Evolutionary conservation across 92 coral and sea anemone genomes (phyloP).

Genomic region (Bergia puertoricense): DNA sequence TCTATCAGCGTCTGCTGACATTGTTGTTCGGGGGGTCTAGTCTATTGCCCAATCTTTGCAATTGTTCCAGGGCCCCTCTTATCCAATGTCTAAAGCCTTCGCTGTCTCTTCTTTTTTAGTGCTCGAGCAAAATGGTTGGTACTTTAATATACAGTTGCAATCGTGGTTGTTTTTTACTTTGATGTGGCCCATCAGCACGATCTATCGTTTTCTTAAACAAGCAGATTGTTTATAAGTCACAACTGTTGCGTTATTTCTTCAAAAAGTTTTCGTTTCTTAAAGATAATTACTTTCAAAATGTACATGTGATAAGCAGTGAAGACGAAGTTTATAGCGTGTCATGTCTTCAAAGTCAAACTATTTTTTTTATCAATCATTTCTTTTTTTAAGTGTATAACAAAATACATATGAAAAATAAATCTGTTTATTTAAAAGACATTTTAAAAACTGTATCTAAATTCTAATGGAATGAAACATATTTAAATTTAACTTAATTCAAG

Average conservation of each 20-base stretch:
- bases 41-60: conserved; percentile 22
- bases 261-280: not conserved
- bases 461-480: no score
- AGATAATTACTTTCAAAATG: not conserved
- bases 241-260: not conserved
- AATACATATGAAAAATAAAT: no score
- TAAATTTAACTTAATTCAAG: no score
- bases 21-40: not conserved
- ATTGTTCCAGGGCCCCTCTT: conserved; percentile 28
- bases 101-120: conserved; percentile 69
- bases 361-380: not conserved
- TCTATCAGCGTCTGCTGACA: conserved; percentile 1
- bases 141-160: not conserved
- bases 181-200: conserved; percentile 34
- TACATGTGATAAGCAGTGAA: not conserved
- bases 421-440: no score
- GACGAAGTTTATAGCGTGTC: not conserved
- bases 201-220: not conserved
- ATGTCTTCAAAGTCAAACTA: not conserved
- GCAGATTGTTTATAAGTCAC: not conserved
- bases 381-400: not conserved
- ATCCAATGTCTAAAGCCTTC: not conserved
- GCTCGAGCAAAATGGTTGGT: conserved; percentile 86
- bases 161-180: conserved; percentile 22
- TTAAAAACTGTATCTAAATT: no score